Evolutionary conservation across 1,140 invertebrate genomes (phyloP), one percentile per base, ranked within the genome.

Genomic region (Globodera ellingtonae): DNA sequence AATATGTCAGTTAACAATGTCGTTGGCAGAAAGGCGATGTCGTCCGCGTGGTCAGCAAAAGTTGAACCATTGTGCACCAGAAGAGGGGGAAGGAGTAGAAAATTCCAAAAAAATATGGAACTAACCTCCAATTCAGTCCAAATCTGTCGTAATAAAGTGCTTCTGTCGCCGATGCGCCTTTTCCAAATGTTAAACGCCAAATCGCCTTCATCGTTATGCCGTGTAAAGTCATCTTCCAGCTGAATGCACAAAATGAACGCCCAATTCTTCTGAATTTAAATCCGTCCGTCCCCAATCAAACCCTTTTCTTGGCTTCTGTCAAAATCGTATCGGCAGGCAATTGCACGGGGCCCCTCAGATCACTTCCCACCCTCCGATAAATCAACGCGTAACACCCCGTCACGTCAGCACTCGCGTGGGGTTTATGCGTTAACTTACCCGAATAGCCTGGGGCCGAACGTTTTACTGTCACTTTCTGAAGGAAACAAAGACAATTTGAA

Each of bases 21-120:
- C 10, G 82, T 81, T 3, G 86, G 86, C 6, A 87, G 46, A 50
- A 87, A 88, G 8, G 81, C 88, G 7, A 88, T n/a, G 76, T 71
- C 62, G 46, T 78, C 21, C 47, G 71, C 56, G 62, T 72, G 21
- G 52, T 82, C 44, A 70, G 65, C 56, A 47, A 77, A 13, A 48
- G 6, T 21, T 15, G 56, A 76, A 46, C 71, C 81, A 71, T 79
- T 81, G n/a, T 52, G 44, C 3, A 83, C 69, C 82, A 85, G 44
- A 85, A 24, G 13, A 84, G 66, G 13, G 24, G 21, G 46, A n/a
- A n/a, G 8, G 35, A 79, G 6, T 62, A 10, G 10, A 4, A 15
- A 6, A 62, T 8, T 52, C 10, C n/a, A 18, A 52, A n/a, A 50
- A 0, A 82, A 73, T 18, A 15, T 76, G 78, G 21, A 47, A 46